A percentile compares a stretch with the other conserved stretches of the same genome.
These are phyloP conservation scores for Pogonophryne albipinna DNA, from an alignment of 2,797 vertebrate genomes.

Conservation along the genomic window DNA sequence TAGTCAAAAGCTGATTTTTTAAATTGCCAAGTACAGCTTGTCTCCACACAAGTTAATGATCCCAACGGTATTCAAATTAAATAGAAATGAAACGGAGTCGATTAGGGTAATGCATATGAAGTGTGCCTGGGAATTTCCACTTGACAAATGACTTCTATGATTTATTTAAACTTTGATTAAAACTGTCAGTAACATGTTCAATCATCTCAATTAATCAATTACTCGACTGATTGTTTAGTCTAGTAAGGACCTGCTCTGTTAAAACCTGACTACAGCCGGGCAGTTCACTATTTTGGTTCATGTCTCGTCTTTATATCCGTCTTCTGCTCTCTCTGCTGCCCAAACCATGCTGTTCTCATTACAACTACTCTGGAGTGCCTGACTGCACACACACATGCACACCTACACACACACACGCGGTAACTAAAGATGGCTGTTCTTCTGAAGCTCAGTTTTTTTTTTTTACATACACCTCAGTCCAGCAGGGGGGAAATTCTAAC, in stretches of 20 bases:
- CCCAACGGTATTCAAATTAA: not conserved
- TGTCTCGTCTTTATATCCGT: conserved; percentile 7
- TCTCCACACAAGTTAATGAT: not conserved
- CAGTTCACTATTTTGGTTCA: conserved; percentile 14
- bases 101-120: not conserved
- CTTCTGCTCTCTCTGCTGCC: conserved; percentile 28
- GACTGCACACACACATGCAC: not conserved
- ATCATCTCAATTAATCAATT: not conserved
- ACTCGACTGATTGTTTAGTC: conserved; percentile 18
- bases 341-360: conserved; percentile 71
- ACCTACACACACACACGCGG: conserved; percentile 10
- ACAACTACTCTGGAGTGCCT: conserved; percentile 22
- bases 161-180: not conserved
- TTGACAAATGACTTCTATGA: conserved; percentile 4
- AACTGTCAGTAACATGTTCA: conserved; percentile 7
- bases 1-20: not conserved
- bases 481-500: conserved; percentile 2
- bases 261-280: conserved; percentile 35
- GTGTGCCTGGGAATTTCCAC: not conserved
- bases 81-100: conserved; percentile 8
- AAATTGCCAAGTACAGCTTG: not conserved
- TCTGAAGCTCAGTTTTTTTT: conserved; percentile 30
- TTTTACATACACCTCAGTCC: conserved; percentile 19
- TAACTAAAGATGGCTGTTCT: conserved; percentile 50
- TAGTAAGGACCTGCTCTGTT: conserved; percentile 13